A percentile compares a stretch with the other conserved stretches of the same genome.
phyloP scores from a whole-genome alignment of 2,113 vertebrate species.

The Saccopteryx leptura region DNA sequence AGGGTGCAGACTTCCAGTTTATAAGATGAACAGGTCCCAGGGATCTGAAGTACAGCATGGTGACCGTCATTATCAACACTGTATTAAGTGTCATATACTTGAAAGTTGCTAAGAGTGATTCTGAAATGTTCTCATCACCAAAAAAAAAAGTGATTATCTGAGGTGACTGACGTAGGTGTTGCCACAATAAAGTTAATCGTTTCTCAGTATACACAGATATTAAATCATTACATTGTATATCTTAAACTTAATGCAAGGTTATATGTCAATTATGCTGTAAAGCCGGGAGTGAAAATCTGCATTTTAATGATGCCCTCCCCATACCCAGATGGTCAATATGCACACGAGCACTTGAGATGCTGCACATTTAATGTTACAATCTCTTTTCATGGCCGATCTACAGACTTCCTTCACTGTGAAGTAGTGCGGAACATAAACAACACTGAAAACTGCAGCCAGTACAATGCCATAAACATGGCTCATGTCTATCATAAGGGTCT shows the following conservation, averaged over 20 bases:
- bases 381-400: background rate
- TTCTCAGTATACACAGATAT: background rate
- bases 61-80: background rate
- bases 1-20: background rate
- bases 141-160: background rate
- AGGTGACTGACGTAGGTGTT: background rate
- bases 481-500: fast-evolving
- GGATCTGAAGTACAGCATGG: fast-evolving
- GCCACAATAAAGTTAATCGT: background rate
- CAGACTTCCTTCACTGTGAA: too few species aligned
- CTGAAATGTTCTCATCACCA: background rate
- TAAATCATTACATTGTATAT: background rate
- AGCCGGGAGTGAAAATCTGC: background rate
- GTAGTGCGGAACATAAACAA: fast-evolving
- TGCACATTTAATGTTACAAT: too few species aligned
- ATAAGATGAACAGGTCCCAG: fast-evolving
- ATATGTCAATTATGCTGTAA: background rate
- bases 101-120: background rate
- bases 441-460: background rate
- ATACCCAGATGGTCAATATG: fast-evolving
- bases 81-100: too few species aligned
- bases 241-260: background rate
- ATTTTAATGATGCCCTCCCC: too few species aligned
- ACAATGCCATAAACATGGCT: fast-evolving
- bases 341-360: background rate